Percentiles rank a stretch among this genome's conserved stretches.
phyloP scores from a whole-genome alignment of 2,888 invertebrate genomes.

The Ommatoiulus sabulosus region DNA sequence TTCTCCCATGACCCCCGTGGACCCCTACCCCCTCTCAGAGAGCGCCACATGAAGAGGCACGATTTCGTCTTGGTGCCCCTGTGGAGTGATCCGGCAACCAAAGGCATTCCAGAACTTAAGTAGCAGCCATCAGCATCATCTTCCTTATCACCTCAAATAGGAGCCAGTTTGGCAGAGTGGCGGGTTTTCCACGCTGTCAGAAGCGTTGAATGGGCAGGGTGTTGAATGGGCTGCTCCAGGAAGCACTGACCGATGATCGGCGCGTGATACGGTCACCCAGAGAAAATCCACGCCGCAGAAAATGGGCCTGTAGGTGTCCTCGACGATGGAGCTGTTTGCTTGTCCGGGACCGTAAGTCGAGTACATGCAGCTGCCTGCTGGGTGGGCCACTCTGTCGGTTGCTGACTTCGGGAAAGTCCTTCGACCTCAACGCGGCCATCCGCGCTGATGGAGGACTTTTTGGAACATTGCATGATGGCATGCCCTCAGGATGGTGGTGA shows the following conservation, averaged over 20 bases:
- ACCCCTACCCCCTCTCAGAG: background rate
- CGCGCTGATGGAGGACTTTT: background rate
- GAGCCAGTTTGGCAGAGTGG: background rate
- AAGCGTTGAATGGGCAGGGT: background rate
- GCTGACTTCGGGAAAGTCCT: background rate
- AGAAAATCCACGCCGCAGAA: background rate
- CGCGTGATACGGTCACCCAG: background rate
- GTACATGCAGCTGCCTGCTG: background rate
- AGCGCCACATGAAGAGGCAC: background rate
- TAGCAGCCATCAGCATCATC: constrained; percentile 6
- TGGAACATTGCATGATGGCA: background rate
- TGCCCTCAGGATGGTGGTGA: too few species aligned
- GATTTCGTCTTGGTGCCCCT: background rate
- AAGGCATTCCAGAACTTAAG: background rate
- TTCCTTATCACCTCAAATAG: background rate
- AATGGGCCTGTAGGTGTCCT: background rate
- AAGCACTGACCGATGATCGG: background rate
- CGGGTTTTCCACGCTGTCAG: background rate
- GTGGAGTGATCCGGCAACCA: background rate
- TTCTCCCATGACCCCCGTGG: background rate
- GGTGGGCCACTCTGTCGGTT: constrained; percentile 22
- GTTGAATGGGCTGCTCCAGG: constrained; percentile 22
- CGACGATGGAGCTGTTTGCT: background rate
- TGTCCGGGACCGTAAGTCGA: background rate
- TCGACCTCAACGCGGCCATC: background rate